Base-by-base conservation (phyloP, 2,113 vertebrate species). In the Ploceus nigricollis region DNA sequence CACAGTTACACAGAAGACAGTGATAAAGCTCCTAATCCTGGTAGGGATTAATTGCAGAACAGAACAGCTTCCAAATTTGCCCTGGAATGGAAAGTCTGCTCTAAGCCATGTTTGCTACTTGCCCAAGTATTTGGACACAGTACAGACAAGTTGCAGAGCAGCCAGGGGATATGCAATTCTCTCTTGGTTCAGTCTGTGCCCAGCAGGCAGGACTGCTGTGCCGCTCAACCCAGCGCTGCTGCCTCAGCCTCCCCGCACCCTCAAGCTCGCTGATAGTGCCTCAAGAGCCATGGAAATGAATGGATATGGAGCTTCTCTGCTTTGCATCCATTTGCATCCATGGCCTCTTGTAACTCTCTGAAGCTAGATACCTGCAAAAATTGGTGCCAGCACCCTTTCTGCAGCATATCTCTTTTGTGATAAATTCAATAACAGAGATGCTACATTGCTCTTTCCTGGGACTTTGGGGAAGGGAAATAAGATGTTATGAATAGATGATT, bases 221-320 rank as follows among this genome's bases (percentile, higher is more conserved):
- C 53, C 56, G n/a, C 27, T 90, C 45, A 44, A 27, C 11, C 44
- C 78, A 4, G 21, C 0, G 0, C 57, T 79, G 47, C 47, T 1
- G 0, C 14, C 51, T 11, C 47, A 13, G n/a, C 58, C 33, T 80
- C 47, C 50, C 76, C 0, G 0, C 9, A 24, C 9, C 10, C 9
- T 89, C 25, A 27, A 28, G 13, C 10, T 3, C 1, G 13, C 21
- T 35, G 19, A 20, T 19, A 19, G 40, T 13, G 11, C 31, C 39
- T 24, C 5, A 1, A 51, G 61, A 75, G 45, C 35, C 11, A 1
- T 12, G 39, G 48, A 44, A 85, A 40, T 11, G 7, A 16, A 2
- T 3, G 66, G 40, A n/a, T n/a, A 20, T 4, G 31, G 13, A 7
- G 5, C 15, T n/a, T 51, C 63, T 48, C 53, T 79, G n/a, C 45